Percentiles rank a stretch among this genome's conserved stretches.
Evolutionary conservation across 1,140 invertebrate species (phyloP).

Genomic region (Campoletis sonorensis): DNA sequence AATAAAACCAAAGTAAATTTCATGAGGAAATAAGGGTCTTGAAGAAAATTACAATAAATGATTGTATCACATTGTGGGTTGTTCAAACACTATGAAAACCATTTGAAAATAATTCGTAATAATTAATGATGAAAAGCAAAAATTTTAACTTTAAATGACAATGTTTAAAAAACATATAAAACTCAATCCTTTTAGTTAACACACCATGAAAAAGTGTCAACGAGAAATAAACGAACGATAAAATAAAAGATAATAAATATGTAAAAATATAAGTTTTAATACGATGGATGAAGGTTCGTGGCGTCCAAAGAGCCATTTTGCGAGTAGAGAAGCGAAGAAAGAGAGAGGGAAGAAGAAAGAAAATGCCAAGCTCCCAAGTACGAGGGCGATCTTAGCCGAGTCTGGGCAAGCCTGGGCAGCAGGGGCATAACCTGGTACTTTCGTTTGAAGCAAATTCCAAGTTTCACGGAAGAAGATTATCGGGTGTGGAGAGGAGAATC

Average conservation of each 20-base stretch:
- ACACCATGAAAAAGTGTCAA: not conserved
- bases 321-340: constrained; percentile 3
- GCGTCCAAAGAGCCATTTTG: constrained; percentile 13
- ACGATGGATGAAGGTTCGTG: constrained; percentile 24
- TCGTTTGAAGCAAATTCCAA: constrained; percentile 65
- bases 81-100: too few species aligned
- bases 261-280: constrained; percentile 40
- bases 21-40: not conserved
- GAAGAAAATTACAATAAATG: constrained; percentile 35
- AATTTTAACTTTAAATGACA: too few species aligned
- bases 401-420: constrained; percentile 40
- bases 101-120: too few species aligned
- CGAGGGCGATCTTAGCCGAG: constrained; percentile 16
- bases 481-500: constrained; percentile 47
- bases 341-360: constrained; percentile 22
- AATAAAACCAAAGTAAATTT: not conserved
- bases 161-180: too few species aligned
- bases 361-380: constrained; percentile 1
- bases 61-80: not conserved
- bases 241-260: constrained; percentile 5
- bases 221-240: not conserved
- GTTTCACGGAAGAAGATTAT: constrained; percentile 62
- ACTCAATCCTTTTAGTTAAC: not conserved
- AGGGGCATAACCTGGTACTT: constrained; percentile 54
- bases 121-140: too few species aligned